phyloP scores from a whole-genome alignment of 2,797 vertebrate species.

The Peromyscus eremicus region DNA sequence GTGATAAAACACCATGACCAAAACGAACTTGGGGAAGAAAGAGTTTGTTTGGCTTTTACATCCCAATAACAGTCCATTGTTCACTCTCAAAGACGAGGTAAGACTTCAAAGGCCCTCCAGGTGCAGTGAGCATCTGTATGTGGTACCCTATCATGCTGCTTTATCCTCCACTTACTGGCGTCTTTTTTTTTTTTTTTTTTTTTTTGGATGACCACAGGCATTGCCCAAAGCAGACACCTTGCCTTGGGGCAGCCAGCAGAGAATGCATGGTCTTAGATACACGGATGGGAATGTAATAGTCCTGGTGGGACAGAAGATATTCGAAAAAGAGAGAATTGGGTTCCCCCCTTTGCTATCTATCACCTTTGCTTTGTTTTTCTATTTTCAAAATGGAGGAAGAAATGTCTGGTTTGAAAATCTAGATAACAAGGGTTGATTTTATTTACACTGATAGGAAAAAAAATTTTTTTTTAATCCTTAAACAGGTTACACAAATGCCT shows the following conservation, averaged over 20 bases:
- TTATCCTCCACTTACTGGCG: neutral
- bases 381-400: neutral
- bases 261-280: neutral
- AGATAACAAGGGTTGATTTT: neutral
- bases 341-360: neutral
- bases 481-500: neutral
- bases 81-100: neutral
- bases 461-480: neutral
- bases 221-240: neutral
- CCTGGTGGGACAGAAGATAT: neutral
- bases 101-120: neutral
- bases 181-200: neutral
- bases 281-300: neutral
- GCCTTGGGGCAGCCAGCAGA: neutral
- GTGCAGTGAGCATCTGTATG: neutral
- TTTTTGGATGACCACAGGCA: neutral
- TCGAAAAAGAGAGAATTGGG: neutral
- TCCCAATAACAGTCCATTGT: neutral
- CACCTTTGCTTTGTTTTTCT: neutral
- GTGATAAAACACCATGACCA: neutral
- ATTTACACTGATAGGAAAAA: neutral
- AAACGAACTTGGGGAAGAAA: neutral
- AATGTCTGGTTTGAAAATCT: neutral
- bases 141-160: too few relatives aligned
- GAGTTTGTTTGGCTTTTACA: neutral